Evolutionary conservation across 2,888 invertebrate species (phyloP), one percentile per base, ranked within the genome.

Genomic region (Pinctada fucata): DNA sequence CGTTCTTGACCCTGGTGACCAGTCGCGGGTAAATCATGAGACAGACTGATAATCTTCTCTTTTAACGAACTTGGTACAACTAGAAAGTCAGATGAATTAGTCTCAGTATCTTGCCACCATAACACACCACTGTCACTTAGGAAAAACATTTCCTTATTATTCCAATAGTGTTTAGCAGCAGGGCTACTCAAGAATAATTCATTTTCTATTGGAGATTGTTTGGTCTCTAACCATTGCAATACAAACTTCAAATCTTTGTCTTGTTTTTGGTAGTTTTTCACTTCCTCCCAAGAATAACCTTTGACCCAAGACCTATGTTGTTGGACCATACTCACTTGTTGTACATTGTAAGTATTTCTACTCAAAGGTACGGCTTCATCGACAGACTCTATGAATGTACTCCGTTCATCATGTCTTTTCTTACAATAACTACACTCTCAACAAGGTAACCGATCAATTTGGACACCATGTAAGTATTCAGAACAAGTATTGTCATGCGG

Each of bases 381-480:
- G 31, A 31, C 31, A 31, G 31, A 31, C 31, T 31, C 31, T 31
- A 31, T 31, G 51, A 79, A 76, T 8, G 31, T 31, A 31, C 31
- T 31, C 31, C 31, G 1, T 31, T 31, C 67, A 8, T 65, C 5
- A 58, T 76, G 45, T 3, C 68, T 67, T 47, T 49, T 65, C n/a
- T 50, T 47, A 48, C 76, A 79, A 48, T 79, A 73, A 2, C 13
- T 4, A 49, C 79, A 79, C 10, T 76, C 79, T 49, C 76, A 70
- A 73, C 79, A 77, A 13, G 80, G 80, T 5, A 78, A 13, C 67
- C 58, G 31, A 4, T 67, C 75, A 50, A 68, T 13, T 45, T 47
- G 4, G 2, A 49, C 8, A 8, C 76, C 79, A 4, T 67, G 45
- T 58, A 6, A n/a, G 72, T 63, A 76, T 5, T 10, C 2, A 3